These are phyloP conservation scores for Epinephelus lanceolatus DNA, from an alignment of 2,113 vertebrate genomes.

Conservation along the genomic window DNA sequence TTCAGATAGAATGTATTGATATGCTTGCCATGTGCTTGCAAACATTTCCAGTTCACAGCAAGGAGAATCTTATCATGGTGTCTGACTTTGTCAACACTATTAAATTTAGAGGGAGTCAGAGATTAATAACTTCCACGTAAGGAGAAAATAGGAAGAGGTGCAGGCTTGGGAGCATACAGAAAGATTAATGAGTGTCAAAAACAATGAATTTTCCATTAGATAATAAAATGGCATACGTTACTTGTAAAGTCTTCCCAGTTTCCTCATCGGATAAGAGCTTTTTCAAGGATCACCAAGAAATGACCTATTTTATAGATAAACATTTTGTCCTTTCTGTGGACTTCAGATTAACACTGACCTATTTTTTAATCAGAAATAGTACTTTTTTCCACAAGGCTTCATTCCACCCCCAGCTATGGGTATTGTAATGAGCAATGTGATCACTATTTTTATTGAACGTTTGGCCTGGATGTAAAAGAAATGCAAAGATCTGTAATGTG, in stretches of 20 bases:
- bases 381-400: conserved; percentile 20
- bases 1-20: conserved; percentile 75
- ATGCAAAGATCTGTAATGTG: conserved; percentile 9
- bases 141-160: conserved; percentile 61
- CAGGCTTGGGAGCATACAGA: conserved; percentile 54
- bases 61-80: conserved; percentile 83
- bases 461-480: conserved; percentile 27
- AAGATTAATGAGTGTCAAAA: conserved; percentile 83
- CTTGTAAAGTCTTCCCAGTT: conserved; percentile 39
- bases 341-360: conserved; percentile 57
- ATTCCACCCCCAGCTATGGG: conserved; percentile 21
- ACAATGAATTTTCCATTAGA: conserved; percentile 78
- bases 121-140: conserved; percentile 83
- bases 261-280: conserved; percentile 58
- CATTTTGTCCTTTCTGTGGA: conserved; percentile 62
- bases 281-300: conserved; percentile 57
- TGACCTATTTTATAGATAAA: conserved; percentile 64
- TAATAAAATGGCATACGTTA: conserved; percentile 46
- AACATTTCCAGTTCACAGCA: conserved; percentile 79
- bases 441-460: conserved; percentile 31
- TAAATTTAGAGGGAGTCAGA: conserved; percentile 77
- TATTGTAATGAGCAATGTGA: conserved; percentile 35
- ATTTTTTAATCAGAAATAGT: conserved; percentile 59
- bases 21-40: conserved; percentile 75
- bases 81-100: conserved; percentile 84